Conservation (phyloP, 2,888 invertebrate species). For the Limnephilus lunatus region DNA sequence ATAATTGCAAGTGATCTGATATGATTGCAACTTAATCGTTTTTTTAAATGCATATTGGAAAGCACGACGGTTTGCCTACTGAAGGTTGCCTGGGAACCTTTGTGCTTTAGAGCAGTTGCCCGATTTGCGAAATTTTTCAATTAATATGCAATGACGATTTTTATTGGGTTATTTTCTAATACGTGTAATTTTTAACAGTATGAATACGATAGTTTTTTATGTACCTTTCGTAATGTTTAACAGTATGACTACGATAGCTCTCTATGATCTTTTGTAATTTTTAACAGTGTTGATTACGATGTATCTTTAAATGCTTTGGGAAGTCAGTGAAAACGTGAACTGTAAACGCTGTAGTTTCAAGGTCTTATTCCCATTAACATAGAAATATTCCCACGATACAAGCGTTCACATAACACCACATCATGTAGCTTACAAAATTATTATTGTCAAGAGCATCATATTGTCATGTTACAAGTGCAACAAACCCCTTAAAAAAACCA, state of each 20-base stretch:
- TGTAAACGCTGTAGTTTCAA: not conserved
- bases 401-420: not conserved
- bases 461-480: not conserved
- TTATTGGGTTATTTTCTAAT: not conserved
- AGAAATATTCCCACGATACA: not conserved
- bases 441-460: not conserved
- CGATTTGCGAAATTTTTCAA: not conserved
- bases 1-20: no score
- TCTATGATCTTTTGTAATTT: no score
- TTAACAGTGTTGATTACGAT: no score
- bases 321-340: not conserved
- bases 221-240: not conserved
- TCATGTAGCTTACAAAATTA: not conserved
- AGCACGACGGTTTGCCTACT: not conserved
- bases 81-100: not conserved
- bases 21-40: no score
- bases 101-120: no score
- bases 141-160: not conserved
- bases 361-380: not conserved
- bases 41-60: no score
- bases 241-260: not conserved
- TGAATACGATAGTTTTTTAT: not conserved
- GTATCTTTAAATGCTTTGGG: not conserved
- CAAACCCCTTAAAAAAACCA: not conserved
- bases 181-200: not conserved